Evolutionary conservation across 2,888 invertebrate species (phyloP).

Genomic region (Isotomurus palustris): DNA sequence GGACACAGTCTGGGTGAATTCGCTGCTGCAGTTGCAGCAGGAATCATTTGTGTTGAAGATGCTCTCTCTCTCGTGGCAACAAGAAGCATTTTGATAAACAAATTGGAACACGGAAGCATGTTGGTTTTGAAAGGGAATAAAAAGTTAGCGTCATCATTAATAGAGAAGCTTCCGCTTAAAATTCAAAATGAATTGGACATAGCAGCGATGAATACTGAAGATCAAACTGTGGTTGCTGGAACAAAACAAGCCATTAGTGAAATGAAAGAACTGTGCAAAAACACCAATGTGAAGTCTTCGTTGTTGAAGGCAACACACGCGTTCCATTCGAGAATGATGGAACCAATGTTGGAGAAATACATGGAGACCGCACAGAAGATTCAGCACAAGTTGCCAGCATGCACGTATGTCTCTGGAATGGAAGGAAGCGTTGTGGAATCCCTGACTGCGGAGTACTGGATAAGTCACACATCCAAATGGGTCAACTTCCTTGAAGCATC

Average conservation of each 20-base stretch:
- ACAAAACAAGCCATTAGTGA: conserved; percentile 10
- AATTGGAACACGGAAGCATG: conserved; percentile 17
- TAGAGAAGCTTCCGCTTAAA: background rate
- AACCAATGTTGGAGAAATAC: conserved; percentile 23
- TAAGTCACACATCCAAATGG: conserved; percentile 16
- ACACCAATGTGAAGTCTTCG: no score
- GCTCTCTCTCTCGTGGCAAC: conserved; percentile 24
- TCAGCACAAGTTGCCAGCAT: background rate
- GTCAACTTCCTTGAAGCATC: conserved; percentile 22
- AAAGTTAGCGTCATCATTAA: background rate
- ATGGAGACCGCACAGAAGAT: conserved; percentile 2
- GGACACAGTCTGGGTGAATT: conserved; percentile 34
- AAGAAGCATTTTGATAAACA: conserved; percentile 17
- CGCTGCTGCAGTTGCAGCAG: conserved; percentile 22
- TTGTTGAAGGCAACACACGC: conserved; percentile 24
- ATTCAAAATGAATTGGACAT: conserved; percentile 16
- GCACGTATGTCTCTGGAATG: conserved; percentile 14
- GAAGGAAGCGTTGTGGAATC: conserved; percentile 3
- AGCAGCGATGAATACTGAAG: conserved; percentile 29
- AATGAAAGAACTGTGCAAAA: conserved; percentile 12
- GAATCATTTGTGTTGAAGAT: conserved; percentile 15
- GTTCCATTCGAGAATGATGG: conserved; percentile 30
- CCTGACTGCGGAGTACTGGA: conserved; percentile 29
- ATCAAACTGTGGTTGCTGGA: conserved; percentile 31
- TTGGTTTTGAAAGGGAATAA: conserved; percentile 5